These are phyloP conservation scores for Allygus modestus DNA, from an alignment of 2,888 invertebrate genomes.

Conservation along the genomic window DNA sequence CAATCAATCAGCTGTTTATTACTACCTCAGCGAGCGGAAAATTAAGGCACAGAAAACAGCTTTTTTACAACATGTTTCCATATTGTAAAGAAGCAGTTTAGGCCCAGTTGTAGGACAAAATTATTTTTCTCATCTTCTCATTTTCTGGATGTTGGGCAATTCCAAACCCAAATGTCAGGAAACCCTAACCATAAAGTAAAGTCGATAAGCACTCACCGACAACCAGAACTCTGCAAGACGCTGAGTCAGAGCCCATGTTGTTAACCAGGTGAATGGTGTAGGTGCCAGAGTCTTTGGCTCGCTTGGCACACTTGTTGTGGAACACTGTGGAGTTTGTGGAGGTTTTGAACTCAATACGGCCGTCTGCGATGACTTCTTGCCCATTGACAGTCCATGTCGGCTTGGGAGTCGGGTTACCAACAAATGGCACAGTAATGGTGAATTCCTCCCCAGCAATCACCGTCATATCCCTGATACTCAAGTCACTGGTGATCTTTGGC, in stretches of 20 bases:
- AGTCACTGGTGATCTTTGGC: conserved; percentile 95
- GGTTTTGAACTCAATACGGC: conserved; percentile 92
- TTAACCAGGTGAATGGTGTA: conserved; percentile 95
- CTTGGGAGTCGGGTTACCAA: conserved; percentile 91
- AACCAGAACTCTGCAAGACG: conserved; percentile 89
- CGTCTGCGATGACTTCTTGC: conserved; percentile 87
- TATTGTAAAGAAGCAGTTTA: too few species aligned
- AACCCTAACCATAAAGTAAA: too few species aligned
- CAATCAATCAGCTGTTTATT: too few species aligned
- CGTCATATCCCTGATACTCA: conserved; percentile 94
- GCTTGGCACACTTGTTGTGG: conserved; percentile 91
- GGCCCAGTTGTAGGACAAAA: too few species aligned
- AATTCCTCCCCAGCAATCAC: conserved; percentile 98
- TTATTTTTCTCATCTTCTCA: too few species aligned
- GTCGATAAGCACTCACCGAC: conserved; percentile 77
- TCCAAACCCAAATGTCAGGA: too few species aligned
- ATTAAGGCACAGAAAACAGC: too few species aligned
- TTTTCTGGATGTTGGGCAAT: too few species aligned
- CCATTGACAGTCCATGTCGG: conserved; percentile 95
- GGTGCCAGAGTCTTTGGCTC: conserved; percentile 92
- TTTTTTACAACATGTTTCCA: too few species aligned
- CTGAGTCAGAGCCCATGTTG: conserved; percentile 93
- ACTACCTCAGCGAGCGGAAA: too few species aligned
- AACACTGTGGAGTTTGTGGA: conserved; percentile 89
- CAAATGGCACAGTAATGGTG: conserved; percentile 96